These are phyloP conservation scores for Zele albiditarsus DNA, from an alignment of 2,888 invertebrate genomes.

Conservation along the genomic window DNA sequence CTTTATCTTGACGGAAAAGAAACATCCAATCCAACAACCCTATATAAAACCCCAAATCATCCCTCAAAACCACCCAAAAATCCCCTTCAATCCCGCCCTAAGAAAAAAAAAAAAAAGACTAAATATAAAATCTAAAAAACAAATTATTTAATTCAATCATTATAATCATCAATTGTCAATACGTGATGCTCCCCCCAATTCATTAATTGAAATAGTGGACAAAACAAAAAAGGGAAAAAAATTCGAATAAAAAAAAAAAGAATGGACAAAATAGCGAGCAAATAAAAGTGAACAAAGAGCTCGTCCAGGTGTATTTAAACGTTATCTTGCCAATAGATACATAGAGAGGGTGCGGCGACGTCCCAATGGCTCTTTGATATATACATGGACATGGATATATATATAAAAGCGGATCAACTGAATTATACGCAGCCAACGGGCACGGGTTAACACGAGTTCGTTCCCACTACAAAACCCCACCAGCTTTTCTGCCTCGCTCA, in stretches of 20 bases:
- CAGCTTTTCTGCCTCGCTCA: background rate
- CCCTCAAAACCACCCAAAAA: too few species aligned
- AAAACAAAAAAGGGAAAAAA: too few species aligned
- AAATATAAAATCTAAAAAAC: too few species aligned
- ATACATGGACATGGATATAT: background rate
- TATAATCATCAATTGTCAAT: too few species aligned
- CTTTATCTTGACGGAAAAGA: too few species aligned
- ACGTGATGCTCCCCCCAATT: background rate
- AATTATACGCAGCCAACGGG: slow-evolving; percentile 53
- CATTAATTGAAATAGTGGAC: background rate
- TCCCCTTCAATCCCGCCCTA: too few species aligned
- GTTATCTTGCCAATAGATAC: slow-evolving; percentile 52
- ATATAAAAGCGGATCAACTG: slow-evolving; percentile 55
- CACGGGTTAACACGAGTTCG: slow-evolving; percentile 8
- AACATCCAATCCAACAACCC: too few species aligned
- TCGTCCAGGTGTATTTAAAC: slow-evolving; percentile 29
- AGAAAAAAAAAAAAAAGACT: too few species aligned
- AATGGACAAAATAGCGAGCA: slow-evolving; percentile 13
- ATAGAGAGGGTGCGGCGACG: slow-evolving; percentile 48
- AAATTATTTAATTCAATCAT: too few species aligned
- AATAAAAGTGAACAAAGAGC: background rate
- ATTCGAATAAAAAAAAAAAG: background rate
- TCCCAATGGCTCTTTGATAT: slow-evolving; percentile 12
- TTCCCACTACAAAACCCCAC: slow-evolving; percentile 28
- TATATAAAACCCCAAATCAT: too few species aligned